Percentiles rank a stretch among this genome's conserved stretches.
These are phyloP conservation scores for Drosophila koepferae DNA, from an alignment of 2,888 invertebrate species.

Conservation along the genomic window DNA sequence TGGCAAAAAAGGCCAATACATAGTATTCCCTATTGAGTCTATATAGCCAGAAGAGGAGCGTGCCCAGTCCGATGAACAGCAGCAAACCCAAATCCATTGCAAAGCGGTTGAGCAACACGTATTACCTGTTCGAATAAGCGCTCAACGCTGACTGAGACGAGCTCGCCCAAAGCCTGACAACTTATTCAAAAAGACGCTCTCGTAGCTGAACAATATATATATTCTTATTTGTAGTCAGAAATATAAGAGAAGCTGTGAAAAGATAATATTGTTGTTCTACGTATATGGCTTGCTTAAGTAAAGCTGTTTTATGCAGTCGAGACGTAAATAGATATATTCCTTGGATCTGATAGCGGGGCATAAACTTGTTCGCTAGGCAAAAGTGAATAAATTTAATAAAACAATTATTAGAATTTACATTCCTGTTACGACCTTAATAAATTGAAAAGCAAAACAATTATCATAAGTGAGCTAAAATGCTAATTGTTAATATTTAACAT, in stretches of 20 bases:
- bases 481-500: neutral
- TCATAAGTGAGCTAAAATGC: neutral
- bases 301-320: neutral
- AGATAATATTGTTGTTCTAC: neutral
- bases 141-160: conserved; percentile 16
- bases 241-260: neutral
- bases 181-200: neutral
- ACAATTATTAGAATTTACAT: no score
- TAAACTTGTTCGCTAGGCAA: neutral
- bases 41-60: conserved; percentile 55
- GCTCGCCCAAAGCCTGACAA: neutral
- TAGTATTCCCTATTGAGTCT: conserved; percentile 61
- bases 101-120: neutral
- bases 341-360: neutral
- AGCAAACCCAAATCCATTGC: conserved; percentile 34
- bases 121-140: neutral
- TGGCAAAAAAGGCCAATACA: conserved; percentile 59
- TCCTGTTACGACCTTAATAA: neutral
- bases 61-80: conserved; percentile 38
- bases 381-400: neutral
- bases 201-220: neutral
- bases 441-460: neutral
- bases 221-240: neutral
- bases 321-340: neutral
- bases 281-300: neutral